A percentile compares a stretch with the other conserved stretches of the same genome.
phyloP scores from a whole-genome alignment of 2,797 vertebrate species.

The Characodon lateralis region DNA sequence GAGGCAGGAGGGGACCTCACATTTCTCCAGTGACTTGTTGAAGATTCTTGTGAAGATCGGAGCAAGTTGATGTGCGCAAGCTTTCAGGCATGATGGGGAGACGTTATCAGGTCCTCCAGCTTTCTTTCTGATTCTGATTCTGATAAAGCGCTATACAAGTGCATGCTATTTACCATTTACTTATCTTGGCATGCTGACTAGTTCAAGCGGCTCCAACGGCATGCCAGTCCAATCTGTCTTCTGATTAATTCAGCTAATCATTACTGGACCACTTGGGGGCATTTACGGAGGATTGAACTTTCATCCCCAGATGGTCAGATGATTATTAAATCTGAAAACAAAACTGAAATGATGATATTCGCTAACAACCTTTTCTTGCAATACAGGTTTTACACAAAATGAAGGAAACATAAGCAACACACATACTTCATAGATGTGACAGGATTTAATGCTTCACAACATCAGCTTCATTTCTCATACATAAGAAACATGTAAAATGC shows the following conservation, averaged over 20 bases:
- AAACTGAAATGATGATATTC: not conserved
- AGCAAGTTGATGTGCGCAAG: no score
- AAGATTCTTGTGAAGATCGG: no score
- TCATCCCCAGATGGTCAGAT: not conserved
- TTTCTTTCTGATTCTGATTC: no score
- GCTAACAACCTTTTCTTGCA: not conserved
- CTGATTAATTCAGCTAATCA: not conserved
- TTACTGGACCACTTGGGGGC: not conserved
- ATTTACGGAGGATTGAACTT: not conserved
- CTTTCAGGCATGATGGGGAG: no score
- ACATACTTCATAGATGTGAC: not conserved
- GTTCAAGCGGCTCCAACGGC: not conserved
- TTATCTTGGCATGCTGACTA: not conserved
- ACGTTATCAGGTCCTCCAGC: no score
- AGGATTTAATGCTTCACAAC: no score
- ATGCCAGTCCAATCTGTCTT: not conserved
- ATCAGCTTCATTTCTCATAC: not conserved
- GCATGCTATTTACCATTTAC: no score
- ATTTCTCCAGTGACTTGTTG: no score
- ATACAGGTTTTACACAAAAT: not conserved
- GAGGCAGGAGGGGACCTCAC: no score
- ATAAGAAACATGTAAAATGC: not conserved
- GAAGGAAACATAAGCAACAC: not conserved
- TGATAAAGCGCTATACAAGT: no score
- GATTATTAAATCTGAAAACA: not conserved